These are phyloP conservation scores for Acanthurus tractus DNA, from an alignment of 2,797 vertebrate genomes.

Conservation along the genomic window DNA sequence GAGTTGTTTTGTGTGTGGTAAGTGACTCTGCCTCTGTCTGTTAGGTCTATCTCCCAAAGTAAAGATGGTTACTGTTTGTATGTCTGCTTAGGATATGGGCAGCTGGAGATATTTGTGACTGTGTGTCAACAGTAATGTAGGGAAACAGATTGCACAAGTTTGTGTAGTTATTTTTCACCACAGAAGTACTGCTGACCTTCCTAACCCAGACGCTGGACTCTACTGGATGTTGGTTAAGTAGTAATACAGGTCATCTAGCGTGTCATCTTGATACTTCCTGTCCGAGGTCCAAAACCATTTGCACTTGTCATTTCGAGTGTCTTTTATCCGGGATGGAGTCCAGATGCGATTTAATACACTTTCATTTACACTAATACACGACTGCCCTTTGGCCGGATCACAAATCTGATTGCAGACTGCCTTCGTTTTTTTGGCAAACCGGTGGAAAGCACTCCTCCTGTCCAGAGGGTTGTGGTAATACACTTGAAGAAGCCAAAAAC, in stretches of 20 bases:
- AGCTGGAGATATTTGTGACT: conserved; percentile 41
- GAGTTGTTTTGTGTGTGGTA: conserved; percentile 40
- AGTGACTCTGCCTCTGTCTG: conserved; percentile 48
- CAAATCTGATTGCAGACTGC: not conserved
- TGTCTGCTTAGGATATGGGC: conserved; percentile 63
- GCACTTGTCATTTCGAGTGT: conserved; percentile 23
- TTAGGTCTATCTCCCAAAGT: conserved; percentile 37
- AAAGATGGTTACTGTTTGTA: conserved; percentile 37
- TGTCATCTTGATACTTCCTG: conserved; percentile 43
- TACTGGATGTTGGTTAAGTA: conserved; percentile 55
- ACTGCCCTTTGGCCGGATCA: not conserved
- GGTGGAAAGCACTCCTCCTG: not conserved
- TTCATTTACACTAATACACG: not conserved
- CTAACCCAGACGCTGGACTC: conserved; percentile 51
- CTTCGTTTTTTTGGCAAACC: not conserved
- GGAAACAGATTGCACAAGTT: conserved; percentile 42
- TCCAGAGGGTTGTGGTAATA: not conserved
- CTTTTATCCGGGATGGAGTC: not conserved
- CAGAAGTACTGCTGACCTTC: conserved; percentile 46
- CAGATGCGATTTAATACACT: conserved; percentile 17
- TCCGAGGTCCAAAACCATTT: conserved; percentile 40
- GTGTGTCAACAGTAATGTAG: conserved; percentile 37
- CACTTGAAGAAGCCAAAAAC: not conserved
- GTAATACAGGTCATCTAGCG: conserved; percentile 26
- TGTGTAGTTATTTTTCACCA: conserved; percentile 41